Evolutionary conservation across 2,113 vertebrate species (phyloP).

Genomic region (Neoarius graeffei): DNA sequence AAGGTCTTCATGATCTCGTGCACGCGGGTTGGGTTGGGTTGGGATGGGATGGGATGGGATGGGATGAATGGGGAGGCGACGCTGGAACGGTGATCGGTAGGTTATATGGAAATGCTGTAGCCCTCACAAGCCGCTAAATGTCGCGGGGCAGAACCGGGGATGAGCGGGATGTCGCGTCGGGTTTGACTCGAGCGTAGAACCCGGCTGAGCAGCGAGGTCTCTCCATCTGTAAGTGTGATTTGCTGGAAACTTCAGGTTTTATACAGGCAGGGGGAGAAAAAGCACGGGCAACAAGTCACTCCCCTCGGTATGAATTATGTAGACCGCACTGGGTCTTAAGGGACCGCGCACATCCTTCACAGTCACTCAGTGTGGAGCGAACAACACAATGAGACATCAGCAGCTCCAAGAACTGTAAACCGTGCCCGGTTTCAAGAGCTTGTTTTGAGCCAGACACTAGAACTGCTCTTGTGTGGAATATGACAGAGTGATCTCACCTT

Average conservation of each 20-base stretch:
- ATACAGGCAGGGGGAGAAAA: constrained; percentile 75
- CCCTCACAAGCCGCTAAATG: not conserved
- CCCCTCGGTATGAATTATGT: constrained; percentile 77
- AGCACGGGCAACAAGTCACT: constrained; percentile 79
- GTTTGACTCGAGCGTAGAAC: constrained; percentile 63
- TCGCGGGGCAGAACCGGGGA: not conserved
- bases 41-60: constrained; percentile 34
- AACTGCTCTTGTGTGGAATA: not conserved
- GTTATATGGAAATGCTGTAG: not conserved
- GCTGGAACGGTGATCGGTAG: not conserved
- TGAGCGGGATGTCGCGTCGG: constrained; percentile 64
- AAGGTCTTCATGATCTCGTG: constrained; percentile 60
- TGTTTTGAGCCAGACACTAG: not conserved
- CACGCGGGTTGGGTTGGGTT: constrained; percentile 43
- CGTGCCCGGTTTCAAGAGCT: not conserved
- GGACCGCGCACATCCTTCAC: constrained; percentile 47
- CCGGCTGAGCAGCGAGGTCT: constrained; percentile 66
- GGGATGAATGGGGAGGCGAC: constrained; percentile 31
- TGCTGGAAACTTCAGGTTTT: constrained; percentile 75
- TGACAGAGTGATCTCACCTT: not conserved
- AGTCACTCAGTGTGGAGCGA: not conserved
- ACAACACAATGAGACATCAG: not conserved
- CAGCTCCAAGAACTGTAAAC: not conserved
- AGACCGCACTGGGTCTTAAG: constrained; percentile 52
- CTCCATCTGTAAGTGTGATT: constrained; percentile 74